phyloP scores from a whole-genome alignment of 2,888 invertebrate species.

The Eupithecia insigniata region DNA sequence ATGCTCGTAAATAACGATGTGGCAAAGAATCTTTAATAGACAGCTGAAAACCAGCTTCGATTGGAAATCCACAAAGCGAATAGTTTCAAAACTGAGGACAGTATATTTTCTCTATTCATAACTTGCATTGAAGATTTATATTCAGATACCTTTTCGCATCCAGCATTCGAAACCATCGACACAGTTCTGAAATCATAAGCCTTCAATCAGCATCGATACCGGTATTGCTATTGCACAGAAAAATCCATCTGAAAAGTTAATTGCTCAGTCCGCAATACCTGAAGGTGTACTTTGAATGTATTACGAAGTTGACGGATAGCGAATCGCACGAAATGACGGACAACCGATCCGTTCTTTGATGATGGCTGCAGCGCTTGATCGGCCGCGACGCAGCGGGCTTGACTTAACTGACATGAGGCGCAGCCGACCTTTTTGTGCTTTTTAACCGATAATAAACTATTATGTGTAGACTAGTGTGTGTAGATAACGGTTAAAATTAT shows the following conservation, averaged over 20 bases:
- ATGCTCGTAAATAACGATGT: not conserved
- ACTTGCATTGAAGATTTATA: not conserved
- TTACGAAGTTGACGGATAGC: not conserved
- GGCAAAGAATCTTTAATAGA: not conserved
- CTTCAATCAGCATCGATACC: conserved; percentile 41
- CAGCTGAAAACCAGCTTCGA: not conserved
- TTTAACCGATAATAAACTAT: too few relatives aligned
- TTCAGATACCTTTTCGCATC: not conserved
- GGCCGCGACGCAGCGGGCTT: too few relatives aligned
- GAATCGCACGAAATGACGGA: not conserved
- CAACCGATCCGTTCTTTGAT: not conserved
- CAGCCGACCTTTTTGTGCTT: too few relatives aligned
- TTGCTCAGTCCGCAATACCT: conserved; percentile 64
- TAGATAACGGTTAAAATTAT: too few relatives aligned
- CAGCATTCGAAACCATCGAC: not conserved
- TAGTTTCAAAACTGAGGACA: not conserved
- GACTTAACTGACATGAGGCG: too few relatives aligned
- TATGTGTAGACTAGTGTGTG: too few relatives aligned
- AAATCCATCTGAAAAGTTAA: conserved; percentile 71
- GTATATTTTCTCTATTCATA: not conserved
- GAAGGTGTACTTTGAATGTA: conserved; percentile 23
- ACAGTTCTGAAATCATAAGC: conserved; percentile 28
- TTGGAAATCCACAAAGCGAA: not conserved
- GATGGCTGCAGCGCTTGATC: too few relatives aligned
- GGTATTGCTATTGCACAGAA: conserved; percentile 60